A percentile compares a stretch with the other conserved stretches of the same genome.
These are phyloP conservation scores for Nephotettix cincticeps DNA, from an alignment of 1,140 invertebrate genomes.

Conservation along the genomic window DNA sequence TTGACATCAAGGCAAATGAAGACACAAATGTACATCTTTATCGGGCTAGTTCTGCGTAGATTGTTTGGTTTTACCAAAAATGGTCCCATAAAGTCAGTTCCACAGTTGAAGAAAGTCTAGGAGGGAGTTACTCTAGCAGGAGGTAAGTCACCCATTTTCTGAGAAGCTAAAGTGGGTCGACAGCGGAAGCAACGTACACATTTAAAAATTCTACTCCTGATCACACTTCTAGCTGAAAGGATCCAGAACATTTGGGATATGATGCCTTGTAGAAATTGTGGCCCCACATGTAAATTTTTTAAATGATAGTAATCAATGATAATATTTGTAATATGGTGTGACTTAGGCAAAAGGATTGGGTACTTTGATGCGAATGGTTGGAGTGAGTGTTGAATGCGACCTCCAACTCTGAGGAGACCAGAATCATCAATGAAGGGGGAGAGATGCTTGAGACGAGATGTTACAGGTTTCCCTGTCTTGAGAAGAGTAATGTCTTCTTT, in stretches of 20 bases:
- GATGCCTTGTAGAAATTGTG: not conserved
- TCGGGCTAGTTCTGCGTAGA: conserved; percentile 31
- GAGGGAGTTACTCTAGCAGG: not conserved
- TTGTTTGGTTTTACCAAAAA: not conserved
- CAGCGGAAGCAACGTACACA: not conserved
- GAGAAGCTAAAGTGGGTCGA: not conserved
- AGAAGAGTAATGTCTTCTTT: no score
- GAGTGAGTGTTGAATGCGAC: not conserved
- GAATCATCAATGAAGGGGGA: no score
- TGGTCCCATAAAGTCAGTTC: not conserved
- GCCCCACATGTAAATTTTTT: not conserved
- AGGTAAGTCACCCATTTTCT: not conserved
- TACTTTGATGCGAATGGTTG: no score
- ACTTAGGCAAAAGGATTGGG: no score
- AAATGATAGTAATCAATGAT: not conserved
- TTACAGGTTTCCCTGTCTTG: no score
- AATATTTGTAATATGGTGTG: no score
- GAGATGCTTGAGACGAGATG: no score
- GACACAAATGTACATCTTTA: conserved; percentile 47
- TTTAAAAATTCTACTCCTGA: not conserved
- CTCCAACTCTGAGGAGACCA: no score
- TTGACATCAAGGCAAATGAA: conserved; percentile 48
- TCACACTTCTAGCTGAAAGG: not conserved
- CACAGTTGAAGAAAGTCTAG: not conserved
- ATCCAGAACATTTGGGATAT: not conserved